Conservation (phyloP, 2,113 vertebrate species). For the Paramormyrops kingsleyae region DNA sequence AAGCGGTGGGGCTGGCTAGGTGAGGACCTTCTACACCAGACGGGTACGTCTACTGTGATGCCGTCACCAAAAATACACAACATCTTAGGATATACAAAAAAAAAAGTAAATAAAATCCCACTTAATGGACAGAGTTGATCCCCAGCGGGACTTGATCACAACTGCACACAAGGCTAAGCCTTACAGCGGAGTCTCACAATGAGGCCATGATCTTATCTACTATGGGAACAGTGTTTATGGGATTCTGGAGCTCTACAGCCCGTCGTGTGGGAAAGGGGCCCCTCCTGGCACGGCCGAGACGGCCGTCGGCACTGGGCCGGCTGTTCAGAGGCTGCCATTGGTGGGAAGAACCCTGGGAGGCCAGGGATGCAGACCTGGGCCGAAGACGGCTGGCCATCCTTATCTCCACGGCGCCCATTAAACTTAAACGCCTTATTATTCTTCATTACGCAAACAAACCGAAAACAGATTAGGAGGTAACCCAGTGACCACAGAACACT, state of each 20-base stretch:
- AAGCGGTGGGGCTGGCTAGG: neutral
- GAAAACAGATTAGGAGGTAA: conserved; percentile 42
- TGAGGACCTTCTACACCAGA: neutral
- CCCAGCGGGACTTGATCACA: neutral
- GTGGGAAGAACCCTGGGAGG: neutral
- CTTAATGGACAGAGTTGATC: neutral
- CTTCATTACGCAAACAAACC: conserved; percentile 38
- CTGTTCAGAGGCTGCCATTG: neutral
- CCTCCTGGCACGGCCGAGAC: neutral
- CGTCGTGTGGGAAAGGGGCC: neutral
- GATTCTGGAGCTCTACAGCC: neutral
- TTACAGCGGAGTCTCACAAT: neutral
- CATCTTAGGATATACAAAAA: neutral
- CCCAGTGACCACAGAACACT: conserved; percentile 20
- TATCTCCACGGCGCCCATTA: conserved; percentile 35
- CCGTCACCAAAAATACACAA: neutral
- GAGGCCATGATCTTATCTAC: neutral
- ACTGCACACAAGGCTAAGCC: neutral
- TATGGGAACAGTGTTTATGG: neutral
- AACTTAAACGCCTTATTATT: conserved; percentile 40
- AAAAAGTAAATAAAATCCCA: neutral
- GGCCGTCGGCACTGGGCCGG: neutral
- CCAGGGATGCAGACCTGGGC: neutral
- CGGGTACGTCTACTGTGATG: neutral
- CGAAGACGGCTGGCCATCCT: conserved; percentile 22